Conservation (phyloP, 1,140 invertebrate species). For the Ylistrum balloti region DNA sequence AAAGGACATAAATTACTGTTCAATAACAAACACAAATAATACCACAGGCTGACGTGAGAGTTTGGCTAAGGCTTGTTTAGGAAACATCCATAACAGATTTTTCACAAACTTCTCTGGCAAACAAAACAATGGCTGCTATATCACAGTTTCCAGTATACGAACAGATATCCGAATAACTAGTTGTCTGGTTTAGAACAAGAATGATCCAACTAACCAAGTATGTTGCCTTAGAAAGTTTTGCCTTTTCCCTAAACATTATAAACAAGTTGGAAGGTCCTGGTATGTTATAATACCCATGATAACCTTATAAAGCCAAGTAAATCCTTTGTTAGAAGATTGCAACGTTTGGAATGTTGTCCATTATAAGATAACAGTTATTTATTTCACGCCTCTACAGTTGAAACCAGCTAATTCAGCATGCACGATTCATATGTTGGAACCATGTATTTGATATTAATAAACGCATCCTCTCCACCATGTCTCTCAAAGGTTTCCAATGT, state of each 20-base stretch:
- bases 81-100: neutral
- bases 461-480: constrained; percentile 95
- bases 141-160: neutral
- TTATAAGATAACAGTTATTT: neutral
- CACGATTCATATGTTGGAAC: constrained; percentile 98
- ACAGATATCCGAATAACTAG: neutral
- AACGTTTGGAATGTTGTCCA: neutral
- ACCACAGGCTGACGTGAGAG: constrained; percentile 24
- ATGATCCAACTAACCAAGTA: no score
- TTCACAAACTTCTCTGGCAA: neutral
- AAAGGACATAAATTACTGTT: neutral
- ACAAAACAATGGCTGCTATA: neutral
- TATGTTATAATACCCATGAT: neutral
- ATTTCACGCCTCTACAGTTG: neutral
- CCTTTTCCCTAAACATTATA: neutral
- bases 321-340: neutral
- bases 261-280: neutral
- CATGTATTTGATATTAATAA: constrained; percentile 98
- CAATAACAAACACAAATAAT: neutral
- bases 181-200: neutral
- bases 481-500: constrained; percentile 94
- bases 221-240: neutral
- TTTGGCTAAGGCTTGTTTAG: neutral
- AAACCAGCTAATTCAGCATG: constrained; percentile 86
- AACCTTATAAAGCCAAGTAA: neutral